Percentiles rank a stretch among this genome's conserved stretches.
These are phyloP conservation scores for Aricia artaxerxes DNA, from an alignment of 2,888 invertebrate species.

Conservation along the genomic window DNA sequence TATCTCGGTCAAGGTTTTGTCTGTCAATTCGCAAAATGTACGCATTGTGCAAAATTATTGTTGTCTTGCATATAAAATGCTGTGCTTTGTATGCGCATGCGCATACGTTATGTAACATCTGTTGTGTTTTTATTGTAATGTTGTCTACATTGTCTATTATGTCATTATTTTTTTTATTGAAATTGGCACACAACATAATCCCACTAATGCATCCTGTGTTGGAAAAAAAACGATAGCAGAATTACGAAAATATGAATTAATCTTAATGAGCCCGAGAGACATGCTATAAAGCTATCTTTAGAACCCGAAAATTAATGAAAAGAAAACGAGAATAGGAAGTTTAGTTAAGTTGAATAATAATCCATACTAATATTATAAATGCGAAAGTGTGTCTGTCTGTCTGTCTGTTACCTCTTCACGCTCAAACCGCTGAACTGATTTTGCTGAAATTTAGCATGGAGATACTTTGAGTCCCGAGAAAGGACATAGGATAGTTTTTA, in stretches of 20 bases:
- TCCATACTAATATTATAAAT: too few relatives aligned
- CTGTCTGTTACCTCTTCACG: too few relatives aligned
- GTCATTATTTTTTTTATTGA: background rate
- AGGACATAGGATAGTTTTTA: too few relatives aligned
- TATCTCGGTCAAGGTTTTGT: slow-evolving; percentile 17
- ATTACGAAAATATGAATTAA: background rate
- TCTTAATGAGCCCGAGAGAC: background rate
- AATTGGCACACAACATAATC: too few relatives aligned
- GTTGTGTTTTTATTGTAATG: slow-evolving; percentile 1
- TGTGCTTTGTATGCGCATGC: slow-evolving; percentile 2
- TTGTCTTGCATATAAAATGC: slow-evolving; percentile 10
- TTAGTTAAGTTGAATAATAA: background rate
- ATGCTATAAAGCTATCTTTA: too few relatives aligned
- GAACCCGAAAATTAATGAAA: background rate
- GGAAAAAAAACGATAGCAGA: too few relatives aligned
- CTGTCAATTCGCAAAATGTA: slow-evolving; percentile 1
- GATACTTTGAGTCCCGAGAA: too few relatives aligned
- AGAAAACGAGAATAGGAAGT: background rate
- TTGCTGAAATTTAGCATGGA: too few relatives aligned
- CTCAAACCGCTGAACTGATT: too few relatives aligned
- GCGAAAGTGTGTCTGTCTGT: too few relatives aligned
- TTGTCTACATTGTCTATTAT: background rate
- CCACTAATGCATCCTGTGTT: too few relatives aligned
- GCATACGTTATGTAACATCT: slow-evolving; percentile 8
- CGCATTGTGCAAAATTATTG: slow-evolving; percentile 27